Conservation (phyloP, 2,797 vertebrate species). For the Danio aesculapii region DNA sequence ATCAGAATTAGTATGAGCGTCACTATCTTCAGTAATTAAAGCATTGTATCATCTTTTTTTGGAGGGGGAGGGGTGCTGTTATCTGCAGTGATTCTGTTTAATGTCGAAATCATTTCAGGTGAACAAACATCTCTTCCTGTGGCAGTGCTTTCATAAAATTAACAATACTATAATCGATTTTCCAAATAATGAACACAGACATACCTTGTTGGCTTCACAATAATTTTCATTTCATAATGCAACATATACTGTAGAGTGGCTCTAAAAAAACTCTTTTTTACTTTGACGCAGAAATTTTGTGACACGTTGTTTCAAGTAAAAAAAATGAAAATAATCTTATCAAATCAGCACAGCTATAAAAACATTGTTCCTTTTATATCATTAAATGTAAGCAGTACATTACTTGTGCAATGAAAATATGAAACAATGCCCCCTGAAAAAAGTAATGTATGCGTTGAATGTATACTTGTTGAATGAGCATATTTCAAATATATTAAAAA, state of each 20-base stretch:
- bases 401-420: neutral
- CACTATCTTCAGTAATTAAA: slow-evolving; percentile 52
- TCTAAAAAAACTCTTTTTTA: neutral
- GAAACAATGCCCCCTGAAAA: no score
- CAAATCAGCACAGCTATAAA: neutral
- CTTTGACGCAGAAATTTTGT: neutral
- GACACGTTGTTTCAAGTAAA: neutral
- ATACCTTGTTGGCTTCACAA: neutral
- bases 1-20: slow-evolving; percentile 39
- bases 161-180: slow-evolving; percentile 10
- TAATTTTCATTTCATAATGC: neutral
- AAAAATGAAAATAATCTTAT: neutral
- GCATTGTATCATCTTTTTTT: slow-evolving; percentile 41
- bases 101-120: slow-evolving; percentile 55
- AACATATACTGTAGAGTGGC: neutral
- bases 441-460: neutral
- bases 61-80: slow-evolving; percentile 19
- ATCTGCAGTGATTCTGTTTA: slow-evolving; percentile 39
- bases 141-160: slow-evolving; percentile 30
- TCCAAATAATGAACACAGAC: neutral
- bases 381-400: neutral
- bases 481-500: neutral
- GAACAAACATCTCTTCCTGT: slow-evolving; percentile 27
- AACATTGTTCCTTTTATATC: neutral
- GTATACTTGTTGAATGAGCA: neutral